phyloP scores from a whole-genome alignment of 2,797 vertebrate species.

The Catharus ustulatus region DNA sequence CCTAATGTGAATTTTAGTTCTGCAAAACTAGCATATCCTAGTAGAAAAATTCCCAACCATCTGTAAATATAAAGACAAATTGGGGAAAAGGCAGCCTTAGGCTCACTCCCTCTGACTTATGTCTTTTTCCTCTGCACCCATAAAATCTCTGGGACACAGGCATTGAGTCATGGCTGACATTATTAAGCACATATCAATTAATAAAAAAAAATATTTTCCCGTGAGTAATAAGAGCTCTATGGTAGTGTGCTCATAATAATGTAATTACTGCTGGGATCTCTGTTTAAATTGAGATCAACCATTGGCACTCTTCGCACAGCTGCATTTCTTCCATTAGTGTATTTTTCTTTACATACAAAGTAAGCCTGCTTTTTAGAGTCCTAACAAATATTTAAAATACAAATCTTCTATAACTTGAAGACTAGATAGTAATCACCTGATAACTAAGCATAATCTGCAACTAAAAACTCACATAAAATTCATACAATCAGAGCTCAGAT shows the following conservation, averaged over 20 bases:
- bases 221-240: neutral
- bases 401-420: neutral
- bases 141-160: neutral
- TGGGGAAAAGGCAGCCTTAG: neutral
- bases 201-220: constrained; percentile 20
- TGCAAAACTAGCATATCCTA: neutral
- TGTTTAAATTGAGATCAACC: neutral
- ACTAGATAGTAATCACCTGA: neutral
- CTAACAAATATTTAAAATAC: neutral
- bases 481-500: neutral
- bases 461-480: neutral
- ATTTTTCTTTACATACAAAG: neutral
- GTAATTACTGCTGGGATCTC: constrained; percentile 30
- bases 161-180: neutral
- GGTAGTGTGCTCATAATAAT: neutral
- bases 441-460: neutral
- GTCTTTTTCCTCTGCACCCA: neutral
- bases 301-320: neutral
- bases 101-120: neutral
- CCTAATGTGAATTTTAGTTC: neutral
- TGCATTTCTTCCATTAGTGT: neutral
- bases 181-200: constrained; percentile 18
- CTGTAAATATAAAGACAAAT: neutral
- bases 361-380: neutral
- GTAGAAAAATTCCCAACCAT: neutral